phyloP scores from a whole-genome alignment of 2,888 invertebrate genomes.

The Hyppa rectilinea region DNA sequence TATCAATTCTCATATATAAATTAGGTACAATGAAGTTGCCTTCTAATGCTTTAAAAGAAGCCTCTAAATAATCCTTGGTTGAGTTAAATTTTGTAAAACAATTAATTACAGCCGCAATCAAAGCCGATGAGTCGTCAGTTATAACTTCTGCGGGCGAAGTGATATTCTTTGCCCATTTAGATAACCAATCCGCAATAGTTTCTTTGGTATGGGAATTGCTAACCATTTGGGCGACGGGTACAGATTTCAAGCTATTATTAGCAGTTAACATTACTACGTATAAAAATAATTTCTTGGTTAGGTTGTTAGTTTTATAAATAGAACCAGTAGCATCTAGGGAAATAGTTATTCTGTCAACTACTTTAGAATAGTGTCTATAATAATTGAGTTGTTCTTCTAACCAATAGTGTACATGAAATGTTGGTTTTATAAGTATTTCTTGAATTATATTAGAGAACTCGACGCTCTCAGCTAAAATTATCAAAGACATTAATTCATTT shows the following conservation, averaged over 20 bases:
- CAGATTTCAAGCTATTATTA: constrained; percentile 46
- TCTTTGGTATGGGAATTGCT: constrained; percentile 45
- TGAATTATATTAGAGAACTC: constrained; percentile 41
- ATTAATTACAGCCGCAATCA: constrained; percentile 47
- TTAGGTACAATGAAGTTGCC: constrained; percentile 46
- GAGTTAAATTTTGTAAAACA: constrained; percentile 45
- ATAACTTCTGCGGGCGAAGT: constrained; percentile 47
- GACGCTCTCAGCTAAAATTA: constrained; percentile 44
- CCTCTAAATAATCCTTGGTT: constrained; percentile 47
- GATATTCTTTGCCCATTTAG: constrained; percentile 49
- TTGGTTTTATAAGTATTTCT: constrained; percentile 47
- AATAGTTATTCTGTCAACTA: constrained; percentile 49
- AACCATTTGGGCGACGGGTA: constrained; percentile 45
- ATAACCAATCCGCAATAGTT: constrained; percentile 47
- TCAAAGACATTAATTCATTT: constrained; percentile 45
- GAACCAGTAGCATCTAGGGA: constrained; percentile 48
- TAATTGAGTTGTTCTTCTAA: constrained; percentile 48
- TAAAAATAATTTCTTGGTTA: constrained; percentile 46
- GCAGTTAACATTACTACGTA: constrained; percentile 45
- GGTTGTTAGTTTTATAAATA: constrained; percentile 46
- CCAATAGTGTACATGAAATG: constrained; percentile 48
- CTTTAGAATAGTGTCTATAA: constrained; percentile 46
- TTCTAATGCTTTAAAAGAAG: constrained; percentile 48
- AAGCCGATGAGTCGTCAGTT: constrained; percentile 49
- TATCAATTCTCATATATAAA: constrained; percentile 39